phyloP scores from a whole-genome alignment of 2,888 invertebrate species.

The Hypselothyrea guttata region DNA sequence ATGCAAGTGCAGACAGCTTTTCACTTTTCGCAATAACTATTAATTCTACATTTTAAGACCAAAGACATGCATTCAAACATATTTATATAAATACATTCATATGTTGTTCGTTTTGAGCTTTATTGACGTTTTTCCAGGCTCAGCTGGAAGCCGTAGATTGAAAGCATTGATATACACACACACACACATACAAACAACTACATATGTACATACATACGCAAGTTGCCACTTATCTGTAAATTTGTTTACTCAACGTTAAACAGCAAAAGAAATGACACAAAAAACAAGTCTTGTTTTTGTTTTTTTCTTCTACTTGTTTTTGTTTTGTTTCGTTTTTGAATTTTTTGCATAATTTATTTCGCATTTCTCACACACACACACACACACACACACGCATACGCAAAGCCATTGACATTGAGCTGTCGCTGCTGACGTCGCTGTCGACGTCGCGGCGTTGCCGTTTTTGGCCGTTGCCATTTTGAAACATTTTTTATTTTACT shows the following conservation, averaged over 20 bases:
- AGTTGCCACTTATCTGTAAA: background rate
- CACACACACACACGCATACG: constrained; percentile 18
- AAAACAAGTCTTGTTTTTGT: constrained; percentile 31
- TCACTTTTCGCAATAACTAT: too few species aligned
- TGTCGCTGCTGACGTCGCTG: constrained; percentile 46
- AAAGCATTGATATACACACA: background rate
- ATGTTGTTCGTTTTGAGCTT: too few species aligned
- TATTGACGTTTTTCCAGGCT: too few species aligned
- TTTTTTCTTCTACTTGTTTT: background rate
- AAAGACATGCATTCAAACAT: too few species aligned
- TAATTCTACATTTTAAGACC: too few species aligned
- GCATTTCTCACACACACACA: constrained; percentile 30
- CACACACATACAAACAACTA: background rate
- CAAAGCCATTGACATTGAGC: constrained; percentile 71
- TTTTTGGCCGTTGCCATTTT: constrained; percentile 70
- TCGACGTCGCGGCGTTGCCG: constrained; percentile 36
- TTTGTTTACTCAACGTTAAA: background rate
- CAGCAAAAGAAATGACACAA: constrained; percentile 14
- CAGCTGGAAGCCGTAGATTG: too few species aligned
- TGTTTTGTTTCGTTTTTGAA: constrained; percentile 17
- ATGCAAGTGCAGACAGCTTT: too few species aligned
- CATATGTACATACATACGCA: background rate
- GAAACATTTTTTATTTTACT: constrained; percentile 28
- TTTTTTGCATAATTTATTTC: constrained; percentile 63
- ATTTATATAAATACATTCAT: too few species aligned